These are phyloP conservation scores for Acanthosepion esculentum DNA, from an alignment of 2,888 invertebrate genomes.

Conservation along the genomic window DNA sequence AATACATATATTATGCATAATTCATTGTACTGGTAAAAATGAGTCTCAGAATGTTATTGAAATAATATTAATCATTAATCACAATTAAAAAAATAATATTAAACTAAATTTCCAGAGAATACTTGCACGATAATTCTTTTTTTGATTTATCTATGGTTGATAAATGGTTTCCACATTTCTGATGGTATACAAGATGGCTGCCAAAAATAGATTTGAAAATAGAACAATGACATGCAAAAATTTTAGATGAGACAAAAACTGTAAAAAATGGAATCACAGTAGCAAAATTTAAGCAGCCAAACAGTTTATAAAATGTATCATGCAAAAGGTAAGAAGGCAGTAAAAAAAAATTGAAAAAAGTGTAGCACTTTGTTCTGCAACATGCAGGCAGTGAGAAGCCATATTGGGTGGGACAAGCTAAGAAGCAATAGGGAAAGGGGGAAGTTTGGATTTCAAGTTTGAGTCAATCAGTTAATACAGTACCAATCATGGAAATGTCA, in stretches of 20 bases:
- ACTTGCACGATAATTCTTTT: neutral
- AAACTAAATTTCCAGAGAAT: neutral
- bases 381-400: slow-evolving; percentile 33
- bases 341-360: neutral
- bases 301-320: neutral
- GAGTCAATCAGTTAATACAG: slow-evolving; percentile 33
- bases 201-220: slow-evolving; percentile 33
- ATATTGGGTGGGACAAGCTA: neutral
- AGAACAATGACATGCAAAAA: slow-evolving; percentile 17
- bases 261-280: slow-evolving; percentile 20
- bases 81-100: neutral
- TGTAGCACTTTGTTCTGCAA: neutral
- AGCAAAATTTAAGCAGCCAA: slow-evolving; percentile 33
- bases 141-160: neutral
- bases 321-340: slow-evolving; percentile 33
- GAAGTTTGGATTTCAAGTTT: slow-evolving; percentile 33
- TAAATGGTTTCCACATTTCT: slow-evolving; percentile 16
- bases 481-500: neutral
- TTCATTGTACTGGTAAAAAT: neutral
- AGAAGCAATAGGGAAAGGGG: neutral
- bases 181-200: slow-evolving; percentile 33
- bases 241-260: slow-evolving; percentile 33
- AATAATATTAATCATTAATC: neutral
- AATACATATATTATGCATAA: neutral
- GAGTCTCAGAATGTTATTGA: neutral